phyloP scores from a whole-genome alignment of 2,888 invertebrate species.

The Sinopyrophorus schimmeli region DNA sequence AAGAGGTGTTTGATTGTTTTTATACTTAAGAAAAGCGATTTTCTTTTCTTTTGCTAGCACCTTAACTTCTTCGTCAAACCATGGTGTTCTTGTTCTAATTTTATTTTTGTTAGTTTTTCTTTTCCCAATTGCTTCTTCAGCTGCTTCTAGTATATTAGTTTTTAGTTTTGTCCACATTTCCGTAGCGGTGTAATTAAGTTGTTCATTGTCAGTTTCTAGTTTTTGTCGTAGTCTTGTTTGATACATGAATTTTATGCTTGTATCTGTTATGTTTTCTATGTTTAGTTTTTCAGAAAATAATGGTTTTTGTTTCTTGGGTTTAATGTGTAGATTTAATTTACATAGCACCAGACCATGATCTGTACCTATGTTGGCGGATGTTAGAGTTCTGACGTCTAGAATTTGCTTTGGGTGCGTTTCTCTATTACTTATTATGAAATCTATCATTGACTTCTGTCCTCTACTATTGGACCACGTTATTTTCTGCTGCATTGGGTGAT shows the following conservation, averaged over 20 bases:
- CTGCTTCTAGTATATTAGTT: neutral
- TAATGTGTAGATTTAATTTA: constrained; percentile 6
- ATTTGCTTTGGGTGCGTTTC: constrained; percentile 1
- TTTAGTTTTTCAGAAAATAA: neutral
- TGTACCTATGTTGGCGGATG: neutral
- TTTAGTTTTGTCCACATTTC: neutral
- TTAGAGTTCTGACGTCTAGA: neutral
- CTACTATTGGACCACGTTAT: neutral
- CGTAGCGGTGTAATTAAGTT: no score
- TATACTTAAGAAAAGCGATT: neutral
- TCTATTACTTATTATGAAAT: neutral
- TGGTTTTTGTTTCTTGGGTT: neutral
- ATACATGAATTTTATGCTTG: no score
- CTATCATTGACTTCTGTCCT: neutral
- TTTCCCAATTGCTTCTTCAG: constrained; percentile 1
- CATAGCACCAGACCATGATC: neutral
- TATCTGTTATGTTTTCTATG: no score
- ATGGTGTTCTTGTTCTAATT: neutral
- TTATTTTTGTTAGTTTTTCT: neutral
- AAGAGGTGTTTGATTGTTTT: neutral
- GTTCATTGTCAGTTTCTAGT: no score
- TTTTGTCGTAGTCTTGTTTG: no score
- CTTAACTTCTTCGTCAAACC: neutral
- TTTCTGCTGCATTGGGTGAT: neutral
- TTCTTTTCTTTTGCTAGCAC: constrained; percentile 1